Evolutionary conservation across 2,113 vertebrate genomes (phyloP).

Genomic region (Thryonomys swinderianus): DNA sequence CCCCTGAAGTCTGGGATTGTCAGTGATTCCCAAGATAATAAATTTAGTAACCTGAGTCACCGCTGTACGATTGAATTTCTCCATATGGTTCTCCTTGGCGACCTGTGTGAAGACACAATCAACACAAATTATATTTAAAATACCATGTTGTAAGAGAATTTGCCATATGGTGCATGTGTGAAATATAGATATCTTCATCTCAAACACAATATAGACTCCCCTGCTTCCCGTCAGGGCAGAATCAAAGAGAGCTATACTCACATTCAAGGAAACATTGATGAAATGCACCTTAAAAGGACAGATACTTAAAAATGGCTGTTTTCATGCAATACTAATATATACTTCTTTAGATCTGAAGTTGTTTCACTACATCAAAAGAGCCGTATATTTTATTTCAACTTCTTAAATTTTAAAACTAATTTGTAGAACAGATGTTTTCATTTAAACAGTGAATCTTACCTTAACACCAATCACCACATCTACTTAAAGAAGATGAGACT

Average conservation of each 20-base stretch:
- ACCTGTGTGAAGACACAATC: background rate
- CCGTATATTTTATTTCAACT: background rate
- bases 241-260: background rate
- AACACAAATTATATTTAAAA: background rate
- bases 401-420: background rate
- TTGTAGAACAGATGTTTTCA: background rate
- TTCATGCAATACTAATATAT: background rate
- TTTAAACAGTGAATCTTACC: background rate
- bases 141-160: background rate
- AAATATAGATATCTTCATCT: background rate
- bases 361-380: background rate
- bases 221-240: background rate
- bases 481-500: background rate
- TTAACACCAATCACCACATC: background rate
- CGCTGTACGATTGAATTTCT: constrained; percentile 57
- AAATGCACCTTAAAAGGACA: background rate
- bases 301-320: background rate
- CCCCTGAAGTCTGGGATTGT: constrained; percentile 12
- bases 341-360: background rate
- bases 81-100: background rate
- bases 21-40: constrained; percentile 75
- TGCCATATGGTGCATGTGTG: background rate
- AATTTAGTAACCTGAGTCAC: constrained; percentile 59
- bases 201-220: background rate
- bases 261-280: background rate